These are phyloP conservation scores for Odontomyia ornata DNA, from an alignment of 2,888 invertebrate genomes.

Conservation along the genomic window DNA sequence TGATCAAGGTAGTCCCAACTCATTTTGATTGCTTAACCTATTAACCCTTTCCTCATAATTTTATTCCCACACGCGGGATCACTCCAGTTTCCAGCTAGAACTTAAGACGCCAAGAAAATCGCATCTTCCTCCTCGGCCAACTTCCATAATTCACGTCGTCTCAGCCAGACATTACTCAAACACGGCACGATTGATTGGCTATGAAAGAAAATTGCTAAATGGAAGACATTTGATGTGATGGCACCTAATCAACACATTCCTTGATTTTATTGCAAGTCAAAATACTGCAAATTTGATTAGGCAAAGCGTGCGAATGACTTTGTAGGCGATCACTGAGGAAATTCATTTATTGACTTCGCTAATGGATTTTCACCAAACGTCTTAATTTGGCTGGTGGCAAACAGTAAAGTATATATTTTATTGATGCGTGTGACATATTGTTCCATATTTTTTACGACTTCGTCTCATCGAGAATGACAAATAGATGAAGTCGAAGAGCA, in stretches of 20 bases:
- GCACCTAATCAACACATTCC: conserved; percentile 2
- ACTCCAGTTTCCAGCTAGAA: not conserved
- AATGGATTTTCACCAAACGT: conserved; percentile 28
- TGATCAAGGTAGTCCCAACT: too few relatives aligned
- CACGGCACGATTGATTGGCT: not conserved
- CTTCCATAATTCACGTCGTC: not conserved
- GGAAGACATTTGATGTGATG: not conserved
- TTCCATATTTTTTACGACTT: conserved; percentile 3
- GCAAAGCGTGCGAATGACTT: not conserved
- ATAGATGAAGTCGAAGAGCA: not conserved
- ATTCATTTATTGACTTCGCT: conserved; percentile 11
- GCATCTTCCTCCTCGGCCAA: not conserved
- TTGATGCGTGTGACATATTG: conserved; percentile 21
- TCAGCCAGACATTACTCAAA: not conserved
- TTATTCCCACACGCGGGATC: too few relatives aligned
- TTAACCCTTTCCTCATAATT: too few relatives aligned
- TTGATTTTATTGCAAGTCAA: not conserved
- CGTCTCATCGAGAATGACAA: not conserved
- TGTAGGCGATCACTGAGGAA: conserved; percentile 6
- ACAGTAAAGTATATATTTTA: conserved; percentile 29
- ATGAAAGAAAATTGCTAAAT: not conserved
- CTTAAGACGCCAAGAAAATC: not conserved
- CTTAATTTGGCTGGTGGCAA: conserved; percentile 9
- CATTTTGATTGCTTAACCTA: too few relatives aligned
- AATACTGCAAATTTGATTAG: conserved; percentile 13